Evolutionary conservation across 2,797 vertebrate species (phyloP).

Genomic region (Fundulus diaphanus): DNA sequence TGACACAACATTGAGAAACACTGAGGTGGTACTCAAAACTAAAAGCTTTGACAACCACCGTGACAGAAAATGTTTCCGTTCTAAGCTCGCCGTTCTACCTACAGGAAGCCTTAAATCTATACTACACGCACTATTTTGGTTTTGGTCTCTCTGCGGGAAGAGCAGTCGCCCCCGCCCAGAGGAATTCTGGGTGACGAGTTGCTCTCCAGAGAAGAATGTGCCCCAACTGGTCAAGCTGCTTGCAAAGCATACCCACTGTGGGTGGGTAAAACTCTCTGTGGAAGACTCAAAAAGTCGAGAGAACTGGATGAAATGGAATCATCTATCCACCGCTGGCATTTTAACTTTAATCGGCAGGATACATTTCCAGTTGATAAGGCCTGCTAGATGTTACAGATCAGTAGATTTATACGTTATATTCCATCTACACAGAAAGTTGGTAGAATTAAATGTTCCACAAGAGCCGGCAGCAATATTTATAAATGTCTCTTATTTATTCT

Average conservation of each 20-base stretch:
- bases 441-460: neutral
- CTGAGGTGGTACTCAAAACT: neutral
- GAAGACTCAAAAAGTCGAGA: neutral
- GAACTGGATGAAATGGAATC: neutral
- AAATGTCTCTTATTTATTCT: neutral
- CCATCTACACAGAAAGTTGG: neutral
- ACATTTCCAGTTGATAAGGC: neutral
- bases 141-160: slow-evolving; percentile 15
- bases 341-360: neutral
- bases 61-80: neutral
- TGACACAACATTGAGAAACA: neutral
- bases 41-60: neutral
- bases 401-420: neutral
- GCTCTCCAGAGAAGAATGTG: slow-evolving; percentile 52
- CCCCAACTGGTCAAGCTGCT: slow-evolving; percentile 60
- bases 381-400: neutral
- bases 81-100: neutral
- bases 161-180: slow-evolving; percentile 1
- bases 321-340: neutral
- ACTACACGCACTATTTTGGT: neutral
- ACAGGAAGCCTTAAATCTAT: neutral
- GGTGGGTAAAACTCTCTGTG: slow-evolving; percentile 26
- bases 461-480: neutral
- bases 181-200: slow-evolving; percentile 47
- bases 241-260: slow-evolving; percentile 40